Evolutionary conservation across 2,113 vertebrate species (phyloP).

Genomic region (Smithornis capensis): DNA sequence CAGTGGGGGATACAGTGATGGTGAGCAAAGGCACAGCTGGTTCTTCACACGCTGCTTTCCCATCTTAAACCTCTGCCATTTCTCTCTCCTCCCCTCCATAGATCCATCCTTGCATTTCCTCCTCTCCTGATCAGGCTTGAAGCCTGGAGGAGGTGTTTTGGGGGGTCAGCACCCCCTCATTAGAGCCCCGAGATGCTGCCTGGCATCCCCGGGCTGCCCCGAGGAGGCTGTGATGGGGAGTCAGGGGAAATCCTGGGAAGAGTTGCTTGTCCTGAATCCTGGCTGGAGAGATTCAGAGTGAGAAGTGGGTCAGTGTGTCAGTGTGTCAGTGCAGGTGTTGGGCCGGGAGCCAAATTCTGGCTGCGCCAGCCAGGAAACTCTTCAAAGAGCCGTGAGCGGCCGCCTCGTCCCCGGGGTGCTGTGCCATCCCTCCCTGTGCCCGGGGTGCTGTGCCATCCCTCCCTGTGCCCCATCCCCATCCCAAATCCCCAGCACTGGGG

Average conservation of each 20-base stretch:
- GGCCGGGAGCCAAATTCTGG: constrained; percentile 10
- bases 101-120: not conserved
- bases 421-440: no score
- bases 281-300: not conserved
- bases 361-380: not conserved
- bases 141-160: not conserved
- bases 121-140: not conserved
- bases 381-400: not conserved
- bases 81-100: not conserved
- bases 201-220: not conserved
- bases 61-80: not conserved
- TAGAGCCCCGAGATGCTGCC: not conserved
- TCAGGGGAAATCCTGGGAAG: not conserved
- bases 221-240: not conserved
- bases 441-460: no score
- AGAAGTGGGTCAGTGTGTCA: constrained; percentile 63
- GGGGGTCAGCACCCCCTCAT: not conserved
- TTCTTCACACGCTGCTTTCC: not conserved
- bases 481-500: accelerated
- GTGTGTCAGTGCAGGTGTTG: constrained; percentile 68
- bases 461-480: accelerated
- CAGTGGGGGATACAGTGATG: accelerated
- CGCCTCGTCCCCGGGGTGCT: accelerated
- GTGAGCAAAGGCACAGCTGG: not conserved
- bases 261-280: not conserved